Percentiles rank a stretch among this genome's conserved stretches.
phyloP scores from a whole-genome alignment of 2,888 invertebrate genomes.

The Hylaea fasciaria region DNA sequence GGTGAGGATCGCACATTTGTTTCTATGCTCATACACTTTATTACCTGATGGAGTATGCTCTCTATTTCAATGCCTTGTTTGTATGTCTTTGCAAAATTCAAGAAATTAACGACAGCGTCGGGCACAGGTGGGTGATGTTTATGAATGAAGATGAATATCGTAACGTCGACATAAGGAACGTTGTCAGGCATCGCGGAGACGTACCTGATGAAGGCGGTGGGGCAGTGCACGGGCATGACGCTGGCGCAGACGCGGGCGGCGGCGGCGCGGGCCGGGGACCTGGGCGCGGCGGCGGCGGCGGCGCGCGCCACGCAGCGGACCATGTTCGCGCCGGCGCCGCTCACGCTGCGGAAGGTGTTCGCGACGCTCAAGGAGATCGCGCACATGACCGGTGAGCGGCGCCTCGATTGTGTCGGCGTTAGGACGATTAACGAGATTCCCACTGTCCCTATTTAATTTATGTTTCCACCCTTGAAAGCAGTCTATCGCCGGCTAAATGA shows the following conservation, averaged over 20 bases:
- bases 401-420: neutral
- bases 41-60: too few species aligned
- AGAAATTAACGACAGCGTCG: too few species aligned
- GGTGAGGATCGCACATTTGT: conserved; percentile 77
- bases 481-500: too few species aligned
- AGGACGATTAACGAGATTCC: neutral
- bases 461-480: too few species aligned
- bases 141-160: too few species aligned
- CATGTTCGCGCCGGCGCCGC: conserved; percentile 93
- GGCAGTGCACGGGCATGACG: conserved; percentile 94
- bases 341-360: conserved; percentile 91
- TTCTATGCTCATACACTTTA: too few species aligned
- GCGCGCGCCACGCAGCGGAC: conserved; percentile 93
- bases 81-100: too few species aligned
- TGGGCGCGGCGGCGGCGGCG: conserved; percentile 95
- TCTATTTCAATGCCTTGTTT: too few species aligned
- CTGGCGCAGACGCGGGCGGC: conserved; percentile 91
- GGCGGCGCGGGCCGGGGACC: conserved; percentile 89
- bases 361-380: conserved; percentile 94
- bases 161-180: too few species aligned
- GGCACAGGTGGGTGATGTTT: too few species aligned
- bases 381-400: conserved; percentile 89
- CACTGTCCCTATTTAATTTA: too few species aligned
- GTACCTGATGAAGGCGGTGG: conserved; percentile 96
- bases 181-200: conserved; percentile 99